These are phyloP conservation scores for Chelon auratus DNA, from an alignment of 2,797 vertebrate species.

Conservation along the genomic window DNA sequence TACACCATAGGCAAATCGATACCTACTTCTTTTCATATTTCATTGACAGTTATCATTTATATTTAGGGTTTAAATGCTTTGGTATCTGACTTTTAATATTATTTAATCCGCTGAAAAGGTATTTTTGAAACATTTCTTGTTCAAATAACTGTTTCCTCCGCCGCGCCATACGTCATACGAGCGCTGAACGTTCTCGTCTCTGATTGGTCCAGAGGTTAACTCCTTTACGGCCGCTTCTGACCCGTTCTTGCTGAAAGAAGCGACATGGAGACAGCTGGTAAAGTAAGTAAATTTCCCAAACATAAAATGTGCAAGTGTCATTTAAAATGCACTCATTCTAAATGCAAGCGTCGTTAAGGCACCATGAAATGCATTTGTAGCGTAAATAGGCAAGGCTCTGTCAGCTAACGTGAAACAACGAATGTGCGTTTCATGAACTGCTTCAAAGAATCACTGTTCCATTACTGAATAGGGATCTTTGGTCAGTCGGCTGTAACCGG, in stretches of 20 bases:
- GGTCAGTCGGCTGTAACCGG: background rate
- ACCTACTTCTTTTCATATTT: too few species aligned
- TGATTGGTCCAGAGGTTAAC: conserved; percentile 61
- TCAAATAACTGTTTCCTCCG: background rate
- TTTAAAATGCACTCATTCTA: accelerated
- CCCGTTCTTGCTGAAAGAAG: background rate
- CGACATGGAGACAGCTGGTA: conserved; percentile 81
- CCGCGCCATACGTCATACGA: conserved; percentile 4
- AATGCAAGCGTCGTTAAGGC: accelerated
- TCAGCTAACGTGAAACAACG: background rate
- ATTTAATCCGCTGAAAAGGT: too few species aligned
- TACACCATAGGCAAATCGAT: too few species aligned
- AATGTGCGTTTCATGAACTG: conserved; percentile 3
- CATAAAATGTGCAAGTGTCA: accelerated
- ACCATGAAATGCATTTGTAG: accelerated
- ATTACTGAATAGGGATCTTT: background rate
- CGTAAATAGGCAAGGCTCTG: accelerated
- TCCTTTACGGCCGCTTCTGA: conserved; percentile 33
- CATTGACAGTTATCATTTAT: too few species aligned
- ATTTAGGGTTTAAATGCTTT: too few species aligned
- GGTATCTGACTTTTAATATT: too few species aligned
- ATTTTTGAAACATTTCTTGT: background rate
- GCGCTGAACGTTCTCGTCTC: background rate
- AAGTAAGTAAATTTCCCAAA: conserved; percentile 71
- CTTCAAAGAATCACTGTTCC: conserved; percentile 23